Base-by-base conservation (phyloP, 2,113 vertebrate genomes). In the Pelusios castaneus region DNA sequence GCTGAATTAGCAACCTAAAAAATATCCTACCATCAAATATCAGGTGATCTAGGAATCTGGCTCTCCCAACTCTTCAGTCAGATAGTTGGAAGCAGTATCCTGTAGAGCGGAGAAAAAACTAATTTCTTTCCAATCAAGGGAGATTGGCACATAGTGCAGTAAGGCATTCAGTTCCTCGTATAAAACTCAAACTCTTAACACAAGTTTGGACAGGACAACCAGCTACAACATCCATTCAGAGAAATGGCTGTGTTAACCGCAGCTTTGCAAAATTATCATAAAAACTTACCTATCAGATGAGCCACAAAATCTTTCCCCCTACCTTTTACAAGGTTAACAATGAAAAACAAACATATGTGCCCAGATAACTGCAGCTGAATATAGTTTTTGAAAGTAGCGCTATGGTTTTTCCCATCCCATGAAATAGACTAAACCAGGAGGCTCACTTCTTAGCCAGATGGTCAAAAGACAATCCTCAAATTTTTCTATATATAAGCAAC, bases 181-280 rank as follows among this genome's bases (percentile, higher is more conserved):
- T 51, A n/a, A 88, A 80, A 47, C 19, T 90, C 31, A 67, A 60
- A 60, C 58, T 54, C 80, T 38, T 13, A 87, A 2, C 0, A 2
- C 19, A 83, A 84, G 63, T 2, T 84, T 75, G 82, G 34, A 82
- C 77, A 49, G 87, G 67, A 31, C 43, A 63, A 45, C 29, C 13
- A 70, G 47, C 51, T 47, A 45, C 5, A 0, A 0, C 27, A 11
- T 31, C 1, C 0, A 24, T 27, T 5, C 34, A 45, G 60, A 47
- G 41, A 80, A 27, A 84, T 60, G 58, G 13, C 27, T 60, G 34
- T 16, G 34, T 47, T 78, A 85, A 89, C 63, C 63, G 45, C 22
- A 89, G 78, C 29, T 84, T 43, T 52, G 60, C 85, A 52, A 87
- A 25, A 19, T 5, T 9, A 70, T 80, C 79, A 84, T 84, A 29